These are phyloP conservation scores for Entomobrya proxima DNA, from an alignment of 2,888 invertebrate species.

Conservation along the genomic window DNA sequence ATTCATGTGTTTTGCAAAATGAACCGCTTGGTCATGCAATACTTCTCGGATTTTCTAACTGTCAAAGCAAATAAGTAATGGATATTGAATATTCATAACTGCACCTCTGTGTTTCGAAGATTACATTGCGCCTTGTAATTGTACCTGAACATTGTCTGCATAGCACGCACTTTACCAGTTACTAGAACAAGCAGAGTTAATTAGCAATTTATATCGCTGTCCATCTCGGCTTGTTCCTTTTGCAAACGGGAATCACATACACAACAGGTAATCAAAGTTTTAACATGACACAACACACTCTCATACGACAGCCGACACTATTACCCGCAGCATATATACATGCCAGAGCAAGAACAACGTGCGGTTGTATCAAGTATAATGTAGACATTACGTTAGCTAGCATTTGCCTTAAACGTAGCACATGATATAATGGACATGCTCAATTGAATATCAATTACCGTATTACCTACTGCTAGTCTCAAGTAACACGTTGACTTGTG, in stretches of 20 bases:
- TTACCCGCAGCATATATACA: too few species aligned
- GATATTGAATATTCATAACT: slow-evolving; percentile 59
- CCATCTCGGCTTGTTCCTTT: neutral
- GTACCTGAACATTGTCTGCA: neutral
- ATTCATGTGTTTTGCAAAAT: neutral
- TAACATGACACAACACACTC: too few species aligned
- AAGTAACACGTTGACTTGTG: slow-evolving; percentile 23
- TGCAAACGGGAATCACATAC: neutral
- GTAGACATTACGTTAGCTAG: too few species aligned
- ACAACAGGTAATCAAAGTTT: too few species aligned
- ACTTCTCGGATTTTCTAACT: neutral
- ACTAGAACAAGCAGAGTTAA: slow-evolving; percentile 31
- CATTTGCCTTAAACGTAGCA: too few species aligned
- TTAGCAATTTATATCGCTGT: slow-evolving; percentile 46
- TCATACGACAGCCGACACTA: too few species aligned
- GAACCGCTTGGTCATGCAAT: neutral
- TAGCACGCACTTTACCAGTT: neutral
- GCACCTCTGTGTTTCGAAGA: neutral
- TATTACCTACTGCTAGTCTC: neutral
- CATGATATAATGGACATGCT: slow-evolving; percentile 23
- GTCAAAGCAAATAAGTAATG: slow-evolving; percentile 34
- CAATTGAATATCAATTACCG: slow-evolving; percentile 44
- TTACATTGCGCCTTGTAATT: neutral
- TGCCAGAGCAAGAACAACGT: too few species aligned
- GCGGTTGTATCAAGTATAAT: too few species aligned